phyloP scores from a whole-genome alignment of 2,113 vertebrate genomes.

The Cyanistes caeruleus region DNA sequence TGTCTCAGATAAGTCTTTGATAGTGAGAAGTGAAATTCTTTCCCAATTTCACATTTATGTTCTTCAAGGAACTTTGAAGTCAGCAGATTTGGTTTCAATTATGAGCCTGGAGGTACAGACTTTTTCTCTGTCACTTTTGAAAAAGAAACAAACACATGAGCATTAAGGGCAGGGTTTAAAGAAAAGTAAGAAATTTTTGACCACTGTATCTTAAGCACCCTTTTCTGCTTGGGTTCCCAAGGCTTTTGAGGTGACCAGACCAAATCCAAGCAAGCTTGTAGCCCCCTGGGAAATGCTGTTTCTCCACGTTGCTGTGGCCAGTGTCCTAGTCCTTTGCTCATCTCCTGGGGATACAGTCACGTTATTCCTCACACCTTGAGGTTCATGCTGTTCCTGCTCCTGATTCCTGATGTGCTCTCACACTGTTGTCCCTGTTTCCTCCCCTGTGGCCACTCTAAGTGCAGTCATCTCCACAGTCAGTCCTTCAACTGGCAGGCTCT shows the following conservation, averaged over 20 bases:
- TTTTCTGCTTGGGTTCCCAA: background rate
- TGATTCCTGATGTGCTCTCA: background rate
- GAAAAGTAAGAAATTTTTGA: background rate
- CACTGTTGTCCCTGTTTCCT: background rate
- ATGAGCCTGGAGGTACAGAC: background rate
- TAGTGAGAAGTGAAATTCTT: conserved; percentile 17
- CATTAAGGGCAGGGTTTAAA: background rate
- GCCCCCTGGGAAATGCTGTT: background rate
- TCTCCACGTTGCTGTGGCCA: rapidly evolving
- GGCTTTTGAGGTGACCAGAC: background rate
- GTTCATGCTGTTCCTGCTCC: background rate
- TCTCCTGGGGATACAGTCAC: background rate
- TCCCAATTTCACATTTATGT: conserved; percentile 27
- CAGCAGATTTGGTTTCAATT: conserved; percentile 35
- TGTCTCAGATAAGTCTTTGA: conserved; percentile 24
- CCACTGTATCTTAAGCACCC: background rate
- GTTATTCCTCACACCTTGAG: background rate
- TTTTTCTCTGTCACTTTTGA: background rate
- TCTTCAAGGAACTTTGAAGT: conserved; percentile 4
- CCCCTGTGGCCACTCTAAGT: background rate
- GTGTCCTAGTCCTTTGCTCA: background rate
- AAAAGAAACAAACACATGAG: background rate
- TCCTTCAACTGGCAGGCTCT: background rate
- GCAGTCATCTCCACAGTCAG: background rate
- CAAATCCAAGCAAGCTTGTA: background rate